phyloP scores from a whole-genome alignment of 30 jellyfish, hydroid and myxozoan species.

The Cassiopea andromeda region DNA sequence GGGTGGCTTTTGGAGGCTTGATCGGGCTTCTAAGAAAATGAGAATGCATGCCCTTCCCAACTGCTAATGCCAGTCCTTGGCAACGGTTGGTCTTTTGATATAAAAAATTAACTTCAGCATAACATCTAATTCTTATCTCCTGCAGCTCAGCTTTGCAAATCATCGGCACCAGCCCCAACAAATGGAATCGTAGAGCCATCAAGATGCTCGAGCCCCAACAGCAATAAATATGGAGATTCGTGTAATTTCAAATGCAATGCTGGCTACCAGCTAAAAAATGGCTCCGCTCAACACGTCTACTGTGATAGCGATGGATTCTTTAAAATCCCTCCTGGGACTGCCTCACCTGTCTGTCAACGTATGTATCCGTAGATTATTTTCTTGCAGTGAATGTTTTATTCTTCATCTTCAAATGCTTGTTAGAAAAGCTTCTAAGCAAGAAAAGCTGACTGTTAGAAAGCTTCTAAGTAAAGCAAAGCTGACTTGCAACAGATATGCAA shows the following conservation, averaged over 20 bases:
- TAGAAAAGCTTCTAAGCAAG: too few species aligned
- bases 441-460: too few species aligned
- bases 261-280: conserved; percentile 59
- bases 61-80: too few species aligned
- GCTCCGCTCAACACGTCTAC: conserved; percentile 59
- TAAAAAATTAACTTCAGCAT: too few species aligned
- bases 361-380: not conserved
- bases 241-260: conserved; percentile 74
- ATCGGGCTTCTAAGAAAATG: too few species aligned
- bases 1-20: too few species aligned
- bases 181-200: conserved; percentile 53
- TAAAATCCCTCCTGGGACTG: conserved; percentile 17
- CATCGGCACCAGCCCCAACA: conserved; percentile 11
- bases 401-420: not conserved
- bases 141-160: conserved; percentile 40
- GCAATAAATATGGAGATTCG: conserved; percentile 40
- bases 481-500: too few species aligned
- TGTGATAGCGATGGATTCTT: conserved; percentile 71
- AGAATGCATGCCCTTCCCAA: too few species aligned
- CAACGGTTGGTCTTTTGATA: too few species aligned
- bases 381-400: not conserved
- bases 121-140: too few species aligned
- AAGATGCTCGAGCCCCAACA: conserved; percentile 9
- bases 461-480: too few species aligned
- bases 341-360: conserved; percentile 59